Conservation (phyloP, 2,113 vertebrate species). For the Opisthocomus hoazin region DNA sequence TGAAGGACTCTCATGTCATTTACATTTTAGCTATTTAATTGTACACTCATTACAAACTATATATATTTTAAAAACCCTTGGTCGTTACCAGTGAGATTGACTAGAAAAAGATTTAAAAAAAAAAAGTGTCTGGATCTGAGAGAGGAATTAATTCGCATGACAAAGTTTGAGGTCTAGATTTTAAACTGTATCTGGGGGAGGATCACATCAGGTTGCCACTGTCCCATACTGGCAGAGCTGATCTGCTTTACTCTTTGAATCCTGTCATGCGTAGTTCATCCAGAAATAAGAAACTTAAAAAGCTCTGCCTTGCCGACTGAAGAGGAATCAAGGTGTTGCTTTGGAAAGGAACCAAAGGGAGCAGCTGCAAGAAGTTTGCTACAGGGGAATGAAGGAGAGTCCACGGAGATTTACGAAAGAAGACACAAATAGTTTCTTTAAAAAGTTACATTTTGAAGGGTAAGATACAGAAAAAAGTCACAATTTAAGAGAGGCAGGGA, state of each 20-base stretch:
- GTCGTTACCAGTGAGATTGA: neutral
- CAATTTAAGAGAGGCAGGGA: neutral
- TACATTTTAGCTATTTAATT: neutral
- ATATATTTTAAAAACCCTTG: neutral
- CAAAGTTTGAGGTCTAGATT: neutral
- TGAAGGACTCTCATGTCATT: neutral
- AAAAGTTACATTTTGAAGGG: neutral
- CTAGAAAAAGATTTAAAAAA: neutral
- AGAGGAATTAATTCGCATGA: neutral
- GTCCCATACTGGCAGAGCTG: neutral
- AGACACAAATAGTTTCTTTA: neutral
- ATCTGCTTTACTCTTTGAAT: neutral
- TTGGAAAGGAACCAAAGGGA: neutral
- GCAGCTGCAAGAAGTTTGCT: neutral
- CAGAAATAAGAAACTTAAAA: neutral
- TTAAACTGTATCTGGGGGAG: neutral
- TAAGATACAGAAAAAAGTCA: neutral
- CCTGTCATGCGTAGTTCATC: neutral
- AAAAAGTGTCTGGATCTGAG: neutral
- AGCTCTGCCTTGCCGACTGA: neutral
- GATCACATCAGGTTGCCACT: neutral
- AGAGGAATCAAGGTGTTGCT: neutral
- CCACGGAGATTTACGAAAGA: neutral
- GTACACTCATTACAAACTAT: neutral
- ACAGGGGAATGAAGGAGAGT: neutral